phyloP scores from a whole-genome alignment of 2,113 vertebrate genomes.

The Diglossa brunneiventris region DNA sequence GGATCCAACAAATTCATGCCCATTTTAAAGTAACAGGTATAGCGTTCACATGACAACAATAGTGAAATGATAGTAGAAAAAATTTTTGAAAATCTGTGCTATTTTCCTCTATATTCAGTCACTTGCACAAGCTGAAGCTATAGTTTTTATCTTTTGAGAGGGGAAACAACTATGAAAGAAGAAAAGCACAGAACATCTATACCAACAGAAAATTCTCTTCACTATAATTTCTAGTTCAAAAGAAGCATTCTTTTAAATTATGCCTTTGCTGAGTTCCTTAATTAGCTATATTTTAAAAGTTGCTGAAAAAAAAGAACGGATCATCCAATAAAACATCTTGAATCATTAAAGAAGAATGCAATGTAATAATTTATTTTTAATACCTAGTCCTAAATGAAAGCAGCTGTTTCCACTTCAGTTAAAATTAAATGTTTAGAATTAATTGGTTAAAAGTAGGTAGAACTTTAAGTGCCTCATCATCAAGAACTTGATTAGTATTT shows the following conservation, averaged over 20 bases:
- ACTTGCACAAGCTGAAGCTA: not conserved
- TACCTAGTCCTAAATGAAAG: not conserved
- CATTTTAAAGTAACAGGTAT: not conserved
- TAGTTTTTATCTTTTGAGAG: not conserved
- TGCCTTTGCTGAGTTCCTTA: not conserved
- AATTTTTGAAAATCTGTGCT: accelerated
- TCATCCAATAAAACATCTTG: not conserved
- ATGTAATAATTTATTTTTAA: not conserved
- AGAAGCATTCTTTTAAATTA: not conserved
- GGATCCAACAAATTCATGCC: not conserved
- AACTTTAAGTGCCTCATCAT: not conserved
- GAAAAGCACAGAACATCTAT: not conserved
- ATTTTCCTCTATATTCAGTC: not conserved
- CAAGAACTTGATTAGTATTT: slow-evolving; percentile 6
- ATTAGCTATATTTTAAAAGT: not conserved
- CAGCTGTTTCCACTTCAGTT: slow-evolving; percentile 21
- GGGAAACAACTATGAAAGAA: not conserved
- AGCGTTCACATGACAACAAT: not conserved
- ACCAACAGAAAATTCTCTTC: not conserved
- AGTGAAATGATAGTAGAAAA: not conserved
- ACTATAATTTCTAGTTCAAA: not conserved
- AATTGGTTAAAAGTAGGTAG: not conserved
- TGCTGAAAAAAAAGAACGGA: not conserved
- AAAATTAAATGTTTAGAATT: slow-evolving; percentile 28
- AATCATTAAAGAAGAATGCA: not conserved